Evolutionary conservation across 1,140 invertebrate genomes (phyloP).

Genomic region (Zaprionus kolodkinae): DNA sequence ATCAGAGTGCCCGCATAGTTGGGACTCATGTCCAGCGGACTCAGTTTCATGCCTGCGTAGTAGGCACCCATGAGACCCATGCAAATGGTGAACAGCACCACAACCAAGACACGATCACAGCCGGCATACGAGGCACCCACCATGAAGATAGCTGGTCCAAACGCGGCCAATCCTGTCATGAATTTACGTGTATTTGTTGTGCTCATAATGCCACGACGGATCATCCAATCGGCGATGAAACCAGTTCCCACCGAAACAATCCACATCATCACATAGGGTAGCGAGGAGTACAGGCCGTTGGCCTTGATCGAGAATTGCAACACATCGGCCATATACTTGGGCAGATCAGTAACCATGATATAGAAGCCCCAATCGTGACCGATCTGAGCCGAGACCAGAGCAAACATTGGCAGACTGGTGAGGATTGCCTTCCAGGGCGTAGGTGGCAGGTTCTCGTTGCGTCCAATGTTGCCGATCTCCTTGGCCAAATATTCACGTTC

Average conservation of each 20-base stretch:
- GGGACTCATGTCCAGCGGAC: slow-evolving; percentile 92
- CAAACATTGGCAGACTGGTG: slow-evolving; percentile 90
- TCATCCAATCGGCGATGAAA: slow-evolving; percentile 88
- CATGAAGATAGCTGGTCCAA: slow-evolving; percentile 91
- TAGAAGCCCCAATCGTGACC: slow-evolving; percentile 98
- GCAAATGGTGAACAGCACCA: slow-evolving; percentile 88
- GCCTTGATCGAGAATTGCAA: slow-evolving; percentile 92
- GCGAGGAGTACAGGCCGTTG: slow-evolving; percentile 88
- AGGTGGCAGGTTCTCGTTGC: slow-evolving; percentile 86
- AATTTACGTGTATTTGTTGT: slow-evolving; percentile 89
- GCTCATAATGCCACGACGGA: slow-evolving; percentile 86
- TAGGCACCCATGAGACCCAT: slow-evolving; percentile 91
- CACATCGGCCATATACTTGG: slow-evolving; percentile 96
- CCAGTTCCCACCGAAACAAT: slow-evolving; percentile 88
- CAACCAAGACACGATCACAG: slow-evolving; percentile 88
- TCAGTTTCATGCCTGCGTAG: slow-evolving; percentile 91
- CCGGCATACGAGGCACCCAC: slow-evolving; percentile 92
- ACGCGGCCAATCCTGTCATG: slow-evolving; percentile 89
- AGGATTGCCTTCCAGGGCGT: slow-evolving; percentile 90
- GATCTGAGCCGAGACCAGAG: slow-evolving; percentile 89
- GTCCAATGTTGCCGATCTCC: slow-evolving; percentile 85
- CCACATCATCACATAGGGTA: slow-evolving; percentile 91
- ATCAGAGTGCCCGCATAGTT: slow-evolving; percentile 93
- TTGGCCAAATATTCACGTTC: slow-evolving; percentile 91
- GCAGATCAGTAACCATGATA: slow-evolving; percentile 95